Conservation (phyloP, 2,888 invertebrate genomes). For the Nasonovia ribisnigri region DNA sequence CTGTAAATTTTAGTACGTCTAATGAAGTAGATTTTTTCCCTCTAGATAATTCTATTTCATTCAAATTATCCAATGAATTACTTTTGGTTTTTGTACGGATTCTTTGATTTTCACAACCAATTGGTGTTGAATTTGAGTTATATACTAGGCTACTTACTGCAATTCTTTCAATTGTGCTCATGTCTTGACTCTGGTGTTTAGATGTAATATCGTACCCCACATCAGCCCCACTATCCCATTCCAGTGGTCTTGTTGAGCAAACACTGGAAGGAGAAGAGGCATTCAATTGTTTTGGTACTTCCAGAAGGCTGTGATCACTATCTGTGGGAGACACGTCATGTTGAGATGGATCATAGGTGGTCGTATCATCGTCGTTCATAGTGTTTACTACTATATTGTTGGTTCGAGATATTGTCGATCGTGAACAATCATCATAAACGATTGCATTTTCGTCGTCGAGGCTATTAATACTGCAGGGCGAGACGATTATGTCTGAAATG, state of each 20-base stretch:
- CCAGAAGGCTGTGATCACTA: slow-evolving; percentile 45
- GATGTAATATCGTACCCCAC: slow-evolving; percentile 77
- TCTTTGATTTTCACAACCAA: background rate
- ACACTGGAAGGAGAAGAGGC: slow-evolving; percentile 82
- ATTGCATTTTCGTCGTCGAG: background rate
- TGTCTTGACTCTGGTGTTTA: slow-evolving; percentile 66
- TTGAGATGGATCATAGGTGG: background rate
- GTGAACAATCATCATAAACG: background rate
- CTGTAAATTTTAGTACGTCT: background rate
- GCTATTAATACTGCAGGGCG: background rate
- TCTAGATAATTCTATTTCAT: slow-evolving; percentile 7
- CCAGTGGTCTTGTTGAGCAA: slow-evolving; percentile 81
- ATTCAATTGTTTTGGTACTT: slow-evolving; percentile 46
- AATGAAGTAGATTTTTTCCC: slow-evolving; percentile 37
- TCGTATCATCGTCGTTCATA: background rate
- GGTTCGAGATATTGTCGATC: background rate
- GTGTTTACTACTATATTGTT: background rate
- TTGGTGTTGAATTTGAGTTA: slow-evolving; percentile 51
- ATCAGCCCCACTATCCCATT: slow-evolving; percentile 91
- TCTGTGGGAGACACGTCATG: slow-evolving; percentile 29
- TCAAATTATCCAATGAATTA: slow-evolving; percentile 50
- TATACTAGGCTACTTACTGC: slow-evolving; percentile 50
- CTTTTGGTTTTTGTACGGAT: slow-evolving; percentile 19
- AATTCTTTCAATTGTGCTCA: slow-evolving; percentile 77
- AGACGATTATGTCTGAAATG: background rate